Base-by-base conservation (phyloP, 2,113 vertebrate genomes). In the Pontoporia blainvillei region DNA sequence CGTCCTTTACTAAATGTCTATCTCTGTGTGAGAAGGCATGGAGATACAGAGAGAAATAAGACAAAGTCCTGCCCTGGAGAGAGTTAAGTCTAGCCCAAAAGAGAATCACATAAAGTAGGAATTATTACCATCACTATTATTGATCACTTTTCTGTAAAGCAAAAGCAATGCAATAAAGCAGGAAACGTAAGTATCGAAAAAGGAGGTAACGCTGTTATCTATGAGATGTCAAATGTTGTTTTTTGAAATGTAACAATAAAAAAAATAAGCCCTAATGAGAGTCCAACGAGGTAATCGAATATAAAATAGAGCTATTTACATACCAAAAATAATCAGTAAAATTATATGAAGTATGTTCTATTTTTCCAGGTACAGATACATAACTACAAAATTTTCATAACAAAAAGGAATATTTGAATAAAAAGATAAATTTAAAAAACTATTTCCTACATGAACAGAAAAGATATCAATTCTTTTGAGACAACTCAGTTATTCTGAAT, bases 121-220 rank as follows among this genome's bases (percentile, higher is more conserved):
- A 25, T 46, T 52, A 44, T 54, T 61, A 52, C 17, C 29, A 75
- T 4, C 15, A 5, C 46, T 88, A 78, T 49, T 86, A 82, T 0
- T n/a, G 5, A 71, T 64, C 36, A 96, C 2, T 89, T 21, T 66
- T 92, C 34, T n/a, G 2, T 49, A n/a, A 78, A 27, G 44, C 6
- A 91, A 34, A 93, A 79, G 46, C 64, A 90, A 90, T 31, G 96
- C 52, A 90, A 92, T 86, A 96, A 73, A 59, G 52, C 57, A 94
- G 44, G 88, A 85, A 86, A 76, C 95, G 94, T 41, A 93, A 85
- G 92, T 41, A 67, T 1, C 0, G 1, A 39, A 59, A 96, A 71
- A 91, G 17, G 31, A 72, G 23, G 61, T 71, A 46, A 64, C 36
- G 72, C 6, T 95, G 20, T 66, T 75, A 44, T 6, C n/a, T 54